Evolutionary conservation across 2,888 invertebrate species (phyloP).

Genomic region (Epirrhoe alternata): DNA sequence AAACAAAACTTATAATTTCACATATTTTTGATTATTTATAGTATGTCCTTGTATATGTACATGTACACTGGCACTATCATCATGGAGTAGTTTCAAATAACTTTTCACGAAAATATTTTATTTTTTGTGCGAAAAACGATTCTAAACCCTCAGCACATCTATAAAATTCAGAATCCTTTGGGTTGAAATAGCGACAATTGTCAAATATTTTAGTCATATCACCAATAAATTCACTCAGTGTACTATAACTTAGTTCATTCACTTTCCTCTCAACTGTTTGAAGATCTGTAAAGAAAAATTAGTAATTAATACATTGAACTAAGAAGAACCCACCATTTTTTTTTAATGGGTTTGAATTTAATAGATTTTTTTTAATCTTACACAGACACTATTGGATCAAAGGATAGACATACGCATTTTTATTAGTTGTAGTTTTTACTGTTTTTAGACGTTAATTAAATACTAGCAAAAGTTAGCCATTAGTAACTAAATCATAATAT

Average conservation of each 20-base stretch:
- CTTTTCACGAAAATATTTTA: constrained; percentile 94
- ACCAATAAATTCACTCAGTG: constrained; percentile 97
- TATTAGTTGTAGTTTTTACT: too few relatives aligned
- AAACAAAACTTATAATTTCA: constrained; percentile 54
- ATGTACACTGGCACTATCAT: constrained; percentile 71
- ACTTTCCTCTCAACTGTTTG: constrained; percentile 96
- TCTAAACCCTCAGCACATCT: constrained; percentile 98
- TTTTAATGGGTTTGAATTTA: too few relatives aligned
- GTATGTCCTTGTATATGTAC: constrained; percentile 21
- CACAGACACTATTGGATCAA: too few relatives aligned
- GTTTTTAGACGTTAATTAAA: too few relatives aligned
- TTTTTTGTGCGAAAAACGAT: constrained; percentile 97
- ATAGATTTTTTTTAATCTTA: too few relatives aligned
- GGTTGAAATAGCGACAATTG: constrained; percentile 99
- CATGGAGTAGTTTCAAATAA: constrained; percentile 87
- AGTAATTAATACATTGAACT: background rate
- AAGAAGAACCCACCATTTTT: too few relatives aligned
- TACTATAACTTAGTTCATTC: constrained; percentile 92
- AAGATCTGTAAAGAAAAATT: constrained; percentile 88
- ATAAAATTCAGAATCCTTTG: constrained; percentile 97
- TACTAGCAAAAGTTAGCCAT: too few relatives aligned
- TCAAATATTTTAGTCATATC: constrained; percentile 99
- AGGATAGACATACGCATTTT: too few relatives aligned
- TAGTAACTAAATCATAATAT: too few relatives aligned
- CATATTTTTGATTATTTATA: constrained; percentile 35